phyloP scores from a whole-genome alignment of 2,888 invertebrate species.

The Drosophila quinaria region DNA sequence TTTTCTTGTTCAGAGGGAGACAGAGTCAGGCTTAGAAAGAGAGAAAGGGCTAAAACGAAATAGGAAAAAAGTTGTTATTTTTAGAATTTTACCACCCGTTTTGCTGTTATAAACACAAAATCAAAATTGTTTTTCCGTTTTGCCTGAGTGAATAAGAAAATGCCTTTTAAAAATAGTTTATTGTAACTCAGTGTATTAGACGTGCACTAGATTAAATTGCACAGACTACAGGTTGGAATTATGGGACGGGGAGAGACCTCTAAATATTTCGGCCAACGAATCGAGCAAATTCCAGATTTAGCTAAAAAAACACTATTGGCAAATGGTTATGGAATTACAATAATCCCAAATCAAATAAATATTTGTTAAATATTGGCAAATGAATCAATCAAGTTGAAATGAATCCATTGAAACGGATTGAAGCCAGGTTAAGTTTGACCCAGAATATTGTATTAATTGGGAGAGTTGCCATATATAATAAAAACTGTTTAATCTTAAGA shows the following conservation, averaged over 20 bases:
- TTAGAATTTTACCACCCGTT: conserved; percentile 50
- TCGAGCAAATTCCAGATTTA: conserved; percentile 2
- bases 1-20: conserved; percentile 7
- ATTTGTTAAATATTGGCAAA: conserved; percentile 5
- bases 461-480: not conserved
- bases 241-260: not conserved
- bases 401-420: not conserved
- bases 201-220: conserved; percentile 33
- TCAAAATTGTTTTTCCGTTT: conserved; percentile 36
- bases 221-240: conserved; percentile 23
- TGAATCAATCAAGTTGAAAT: conserved; percentile 4
- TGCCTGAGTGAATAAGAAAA: conserved; percentile 23
- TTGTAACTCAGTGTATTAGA: conserved; percentile 20
- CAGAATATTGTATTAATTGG: not conserved
- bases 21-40: not conserved
- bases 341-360: conserved; percentile 15
- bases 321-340: conserved; percentile 8
- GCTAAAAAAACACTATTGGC: not conserved
- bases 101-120: conserved; percentile 45
- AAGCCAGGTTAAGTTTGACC: not conserved
- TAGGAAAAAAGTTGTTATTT: not conserved
- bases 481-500: not conserved
- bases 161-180: conserved; percentile 26
- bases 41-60: not conserved
- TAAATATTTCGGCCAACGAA: conserved; percentile 10